Evolutionary conservation across 35 echinoderm and acorn worm species (phyloP).

Genomic region (Ophioderma brevispina): DNA sequence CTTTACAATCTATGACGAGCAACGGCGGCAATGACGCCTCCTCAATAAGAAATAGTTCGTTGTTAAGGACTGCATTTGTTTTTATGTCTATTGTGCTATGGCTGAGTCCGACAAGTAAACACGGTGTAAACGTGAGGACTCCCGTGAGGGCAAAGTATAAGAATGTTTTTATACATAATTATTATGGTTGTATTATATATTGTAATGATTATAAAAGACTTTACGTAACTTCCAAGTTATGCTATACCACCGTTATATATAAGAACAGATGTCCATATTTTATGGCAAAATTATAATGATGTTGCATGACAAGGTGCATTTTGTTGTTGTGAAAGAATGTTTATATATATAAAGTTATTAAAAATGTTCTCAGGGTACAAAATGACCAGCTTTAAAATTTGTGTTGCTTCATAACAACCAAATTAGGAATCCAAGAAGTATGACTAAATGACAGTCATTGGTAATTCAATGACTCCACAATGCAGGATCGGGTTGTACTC

Average conservation of each 20-base stretch:
- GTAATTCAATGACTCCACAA: no score
- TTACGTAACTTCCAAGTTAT: conserved; percentile 5
- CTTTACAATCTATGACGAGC: neutral
- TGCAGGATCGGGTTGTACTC: no score
- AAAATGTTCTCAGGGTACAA: neutral
- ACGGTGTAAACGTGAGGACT: neutral
- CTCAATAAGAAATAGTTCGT: neutral
- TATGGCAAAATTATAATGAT: neutral
- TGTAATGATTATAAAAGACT: neutral
- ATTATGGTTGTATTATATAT: neutral
- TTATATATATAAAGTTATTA: no score
- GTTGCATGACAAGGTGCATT: neutral
- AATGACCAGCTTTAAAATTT: neutral
- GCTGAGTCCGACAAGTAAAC: neutral
- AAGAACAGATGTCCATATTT: neutral
- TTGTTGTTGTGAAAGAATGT: neutral
- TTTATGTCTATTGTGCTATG: conserved; percentile 5
- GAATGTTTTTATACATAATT: neutral
- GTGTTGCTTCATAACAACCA: no score
- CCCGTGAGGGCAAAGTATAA: neutral
- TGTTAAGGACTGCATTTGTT: neutral
- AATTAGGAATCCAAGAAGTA: no score
- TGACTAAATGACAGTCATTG: no score
- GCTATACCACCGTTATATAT: neutral
- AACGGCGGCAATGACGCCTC: neutral